Base-by-base conservation (phyloP, 2,797 vertebrate species). In the Sorex maritimensis region DNA sequence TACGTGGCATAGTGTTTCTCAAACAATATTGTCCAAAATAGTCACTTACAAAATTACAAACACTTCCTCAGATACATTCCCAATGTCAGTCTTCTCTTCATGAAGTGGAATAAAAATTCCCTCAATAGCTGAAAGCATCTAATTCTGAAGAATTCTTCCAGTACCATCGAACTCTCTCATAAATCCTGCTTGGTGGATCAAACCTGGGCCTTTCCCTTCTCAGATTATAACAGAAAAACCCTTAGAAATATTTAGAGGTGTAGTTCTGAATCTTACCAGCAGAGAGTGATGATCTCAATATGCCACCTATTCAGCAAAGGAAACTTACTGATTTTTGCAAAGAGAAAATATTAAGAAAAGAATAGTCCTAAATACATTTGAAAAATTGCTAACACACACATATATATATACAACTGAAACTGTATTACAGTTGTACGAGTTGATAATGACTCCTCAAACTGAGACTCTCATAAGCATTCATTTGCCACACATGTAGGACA, bases 231-330 rank as follows among this genome's bases (percentile, higher is more conserved):
- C 38, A 12, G 19, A 77, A 6, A 21, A 1, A 1, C 46, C 10
- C 46, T 19, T 41, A 34, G 17, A 63, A 38, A 85, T 21, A 80
- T 4, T 77, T 41, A 38, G 17, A 71, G 46, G 28, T 83, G 82
- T 94, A 81, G 58, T 95, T 95, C 44, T 72, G 12, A 1, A 11
- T 95, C 63, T 88, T 21, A 85, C 85, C 92, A 94, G 81, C 88
- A 95, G 93, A 30, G 91, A 79, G 52, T 30, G 7, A n/a, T 74
- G 21, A n/a, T 81, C 19, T 91, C 58, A 28, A 38, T 13, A 52
- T 3, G n/a, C 19, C 80, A 24, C 13, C 7, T 71, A 34, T 17
- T 30, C 30, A 69, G 17, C 14, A 74, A 84, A 15, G 17, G 34
- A 77, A 91, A 91, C 19, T 4, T 24, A 74, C 46, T 24, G 13